Base-by-base conservation (phyloP, 1,140 invertebrate genomes). In the Sarcophaga peregrina region DNA sequence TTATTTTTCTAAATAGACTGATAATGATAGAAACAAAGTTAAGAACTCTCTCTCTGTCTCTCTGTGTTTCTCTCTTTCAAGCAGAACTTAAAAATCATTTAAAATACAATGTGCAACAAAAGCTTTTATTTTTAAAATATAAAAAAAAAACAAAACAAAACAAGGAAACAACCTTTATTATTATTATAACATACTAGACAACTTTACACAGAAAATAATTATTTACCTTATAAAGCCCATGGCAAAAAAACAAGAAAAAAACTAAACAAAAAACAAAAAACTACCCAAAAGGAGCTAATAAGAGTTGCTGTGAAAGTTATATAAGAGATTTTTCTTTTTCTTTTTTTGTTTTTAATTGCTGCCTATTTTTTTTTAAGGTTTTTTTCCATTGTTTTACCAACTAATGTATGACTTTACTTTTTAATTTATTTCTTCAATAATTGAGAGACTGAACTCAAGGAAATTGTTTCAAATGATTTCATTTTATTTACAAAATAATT, bases 391-490 rank as follows among this genome's bases (percentile, higher is more conserved):
- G 20, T n/a, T 54, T 52, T 54, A 50, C 37, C 10, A 15, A 48
- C 48, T 46, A 37, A 37, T 37, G 4, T 37, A 37, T 4, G 25
- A 37, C 25, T 80, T 48, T 47, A 80, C 13, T 47, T 80, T 81
- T 81, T 7, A 10, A 62, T 45, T 68, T 68, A 52, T 72, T n/a
- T 68, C 50, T 82, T 75, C 75, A 50, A 75, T 20, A 74, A 82
- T 75, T 82, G 82, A 82, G 81, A 82, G 82, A 82, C 82, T 82
- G 82, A 82, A 25, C 52, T 78, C 75, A 78, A 78, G 75, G 47
- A 78, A 78, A 78, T 78, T 78, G 15, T 50, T 78, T 78, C 75
- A 78, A 50, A 20, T 78, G 48, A 50, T 78, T 78, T 78, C 48
- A 50, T 50, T 78, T 78, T 20, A 20, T 68, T 81, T 81, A 62